Evolutionary conservation across 2,888 invertebrate species (phyloP).

Genomic region (Diploptera punctata): DNA sequence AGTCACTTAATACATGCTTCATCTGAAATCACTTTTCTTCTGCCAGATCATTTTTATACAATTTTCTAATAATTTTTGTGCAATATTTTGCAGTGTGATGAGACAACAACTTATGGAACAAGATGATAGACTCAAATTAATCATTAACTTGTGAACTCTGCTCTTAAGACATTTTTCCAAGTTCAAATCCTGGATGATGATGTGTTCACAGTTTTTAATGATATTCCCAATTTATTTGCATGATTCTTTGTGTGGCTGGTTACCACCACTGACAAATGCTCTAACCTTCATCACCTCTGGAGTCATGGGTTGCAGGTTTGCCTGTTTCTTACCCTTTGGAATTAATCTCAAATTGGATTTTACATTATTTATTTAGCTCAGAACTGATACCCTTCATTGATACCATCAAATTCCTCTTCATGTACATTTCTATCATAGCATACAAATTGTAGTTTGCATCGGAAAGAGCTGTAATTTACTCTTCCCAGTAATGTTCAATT

Average conservation of each 20-base stretch:
- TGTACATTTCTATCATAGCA: not conserved
- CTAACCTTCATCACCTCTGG: not conserved
- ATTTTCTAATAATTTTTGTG: no score
- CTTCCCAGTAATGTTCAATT: not conserved
- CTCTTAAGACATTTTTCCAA: no score
- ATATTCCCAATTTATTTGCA: not conserved
- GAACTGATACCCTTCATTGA: not conserved
- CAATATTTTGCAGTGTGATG: no score
- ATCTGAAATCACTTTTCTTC: no score
- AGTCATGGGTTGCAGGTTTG: not conserved
- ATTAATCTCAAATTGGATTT: not conserved
- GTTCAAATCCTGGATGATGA: not conserved
- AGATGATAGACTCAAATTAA: no score
- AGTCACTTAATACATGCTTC: no score
- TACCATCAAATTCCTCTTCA: not conserved
- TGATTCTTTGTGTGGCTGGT: not conserved
- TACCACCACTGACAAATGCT: not conserved
- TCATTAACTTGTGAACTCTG: not conserved
- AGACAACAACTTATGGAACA: no score
- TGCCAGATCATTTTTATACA: no score
- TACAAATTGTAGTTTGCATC: not conserved
- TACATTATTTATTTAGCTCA: not conserved
- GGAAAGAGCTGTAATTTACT: not conserved
- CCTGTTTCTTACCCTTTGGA: not conserved
- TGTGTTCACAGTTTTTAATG: no score